A percentile compares a stretch with the other conserved stretches of the same genome.
Evolutionary conservation across 2,797 vertebrate genomes (phyloP).

Genomic region (Xenentodon cancila): DNA sequence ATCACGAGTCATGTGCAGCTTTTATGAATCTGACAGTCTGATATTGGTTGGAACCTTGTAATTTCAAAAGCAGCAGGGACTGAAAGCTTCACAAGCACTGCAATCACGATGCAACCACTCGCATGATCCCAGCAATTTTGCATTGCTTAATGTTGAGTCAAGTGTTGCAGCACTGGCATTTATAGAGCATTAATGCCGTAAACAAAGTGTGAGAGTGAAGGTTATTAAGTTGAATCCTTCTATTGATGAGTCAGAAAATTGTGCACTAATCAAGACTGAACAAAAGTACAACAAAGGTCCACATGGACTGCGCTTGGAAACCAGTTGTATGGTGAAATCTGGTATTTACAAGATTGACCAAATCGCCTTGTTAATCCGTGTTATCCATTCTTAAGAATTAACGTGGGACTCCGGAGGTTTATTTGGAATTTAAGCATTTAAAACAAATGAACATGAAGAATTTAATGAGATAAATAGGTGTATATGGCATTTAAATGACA

Average conservation of each 20-base stretch:
- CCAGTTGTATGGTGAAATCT: not conserved
- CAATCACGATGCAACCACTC: not conserved
- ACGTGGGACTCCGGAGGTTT: not conserved
- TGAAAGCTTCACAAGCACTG: not conserved
- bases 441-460: not conserved
- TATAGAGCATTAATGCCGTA: conserved; percentile 17
- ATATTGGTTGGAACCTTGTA: not conserved
- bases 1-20: not conserved
- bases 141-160: conserved; percentile 20
- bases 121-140: conserved; percentile 16
- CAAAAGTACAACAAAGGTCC: not conserved
- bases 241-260: conserved; percentile 5
- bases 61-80: conserved; percentile 20
- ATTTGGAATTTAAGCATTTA: not conserved
- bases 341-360: not conserved
- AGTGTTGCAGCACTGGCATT: conserved; percentile 26
- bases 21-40: not conserved
- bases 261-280: conserved; percentile 10
- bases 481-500: conserved; percentile 7
- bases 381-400: not conserved
- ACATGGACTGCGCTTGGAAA: not conserved
- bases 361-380: conserved; percentile 1
- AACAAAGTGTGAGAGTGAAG: conserved; percentile 7
- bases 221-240: conserved; percentile 9
- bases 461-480: conserved; percentile 4